Conservation (phyloP, 1,140 invertebrate species). For the Colletes gigas region DNA sequence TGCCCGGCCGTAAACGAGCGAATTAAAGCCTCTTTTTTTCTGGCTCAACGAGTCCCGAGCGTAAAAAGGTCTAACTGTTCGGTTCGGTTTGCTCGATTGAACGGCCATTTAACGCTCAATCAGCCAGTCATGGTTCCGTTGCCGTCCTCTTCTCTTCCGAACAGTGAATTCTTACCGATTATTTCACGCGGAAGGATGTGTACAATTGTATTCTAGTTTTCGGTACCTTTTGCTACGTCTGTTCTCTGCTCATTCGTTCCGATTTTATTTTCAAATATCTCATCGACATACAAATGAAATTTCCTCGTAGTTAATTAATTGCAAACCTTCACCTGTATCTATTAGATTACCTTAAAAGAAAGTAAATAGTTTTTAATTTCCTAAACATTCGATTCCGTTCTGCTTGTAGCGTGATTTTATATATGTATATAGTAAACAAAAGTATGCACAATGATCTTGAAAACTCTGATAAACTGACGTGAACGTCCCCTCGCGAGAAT, state of each 20-base stretch:
- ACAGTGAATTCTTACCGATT: slow-evolving; percentile 19
- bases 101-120: slow-evolving; percentile 49
- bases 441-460: too few relatives aligned
- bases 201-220: neutral
- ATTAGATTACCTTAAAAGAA: too few relatives aligned
- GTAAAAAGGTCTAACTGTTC: slow-evolving; percentile 42
- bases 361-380: too few relatives aligned
- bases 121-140: slow-evolving; percentile 24
- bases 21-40: slow-evolving; percentile 23
- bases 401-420: too few relatives aligned
- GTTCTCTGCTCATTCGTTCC: neutral
- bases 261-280: too few relatives aligned
- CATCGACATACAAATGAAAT: too few relatives aligned
- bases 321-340: too few relatives aligned
- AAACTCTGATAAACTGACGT: too few relatives aligned
- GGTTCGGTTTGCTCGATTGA: slow-evolving; percentile 44
- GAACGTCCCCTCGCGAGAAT: too few relatives aligned
- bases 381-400: too few relatives aligned
- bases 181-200: neutral
- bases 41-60: slow-evolving; percentile 22
- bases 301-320: too few relatives aligned
- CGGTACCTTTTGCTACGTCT: neutral
- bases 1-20: neutral
- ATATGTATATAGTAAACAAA: too few relatives aligned
- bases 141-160: neutral